A percentile compares a stretch with the other conserved stretches of the same genome.
These are phyloP conservation scores for Silurus asotus DNA, from an alignment of 2,113 vertebrate species.

Conservation along the genomic window DNA sequence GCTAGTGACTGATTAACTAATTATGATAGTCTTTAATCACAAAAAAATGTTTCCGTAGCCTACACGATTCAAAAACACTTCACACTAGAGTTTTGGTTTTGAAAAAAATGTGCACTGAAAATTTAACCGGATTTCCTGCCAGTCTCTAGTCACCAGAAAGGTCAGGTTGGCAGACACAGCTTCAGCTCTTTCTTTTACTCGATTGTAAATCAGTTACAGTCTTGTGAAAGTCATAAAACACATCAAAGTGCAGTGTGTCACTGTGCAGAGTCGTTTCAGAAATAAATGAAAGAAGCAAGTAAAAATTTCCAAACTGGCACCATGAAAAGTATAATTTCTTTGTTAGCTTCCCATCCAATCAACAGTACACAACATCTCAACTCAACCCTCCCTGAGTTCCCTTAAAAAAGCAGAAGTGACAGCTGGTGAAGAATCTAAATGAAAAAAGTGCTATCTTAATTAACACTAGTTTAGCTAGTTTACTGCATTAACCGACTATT, in stretches of 20 bases:
- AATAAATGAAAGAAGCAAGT: background rate
- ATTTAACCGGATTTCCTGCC: background rate
- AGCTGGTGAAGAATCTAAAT: background rate
- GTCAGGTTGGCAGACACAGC: background rate
- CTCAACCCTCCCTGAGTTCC: background rate
- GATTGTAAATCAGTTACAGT: slow-evolving; percentile 36
- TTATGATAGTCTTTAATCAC: background rate
- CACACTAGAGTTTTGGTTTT: background rate
- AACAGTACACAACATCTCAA: background rate
- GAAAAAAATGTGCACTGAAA: background rate
- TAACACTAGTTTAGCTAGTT: background rate
- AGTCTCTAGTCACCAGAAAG: background rate
- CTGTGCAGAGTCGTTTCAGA: background rate
- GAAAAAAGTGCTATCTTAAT: background rate
- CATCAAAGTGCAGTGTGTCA: background rate
- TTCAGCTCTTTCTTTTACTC: slow-evolving; percentile 11
- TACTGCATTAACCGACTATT: background rate
- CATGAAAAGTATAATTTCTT: background rate
- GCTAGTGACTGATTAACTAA: slow-evolving; percentile 5
- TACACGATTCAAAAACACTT: background rate
- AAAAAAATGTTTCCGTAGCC: no score
- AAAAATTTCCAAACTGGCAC: background rate
- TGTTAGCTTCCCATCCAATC: background rate
- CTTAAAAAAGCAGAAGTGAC: background rate
- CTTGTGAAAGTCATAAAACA: slow-evolving; percentile 15